Evolutionary conservation across 53 echinoderm and acorn worm species (phyloP), one percentile per base, ranked within the genome.

Genomic region (Echinometra lucunter): DNA sequence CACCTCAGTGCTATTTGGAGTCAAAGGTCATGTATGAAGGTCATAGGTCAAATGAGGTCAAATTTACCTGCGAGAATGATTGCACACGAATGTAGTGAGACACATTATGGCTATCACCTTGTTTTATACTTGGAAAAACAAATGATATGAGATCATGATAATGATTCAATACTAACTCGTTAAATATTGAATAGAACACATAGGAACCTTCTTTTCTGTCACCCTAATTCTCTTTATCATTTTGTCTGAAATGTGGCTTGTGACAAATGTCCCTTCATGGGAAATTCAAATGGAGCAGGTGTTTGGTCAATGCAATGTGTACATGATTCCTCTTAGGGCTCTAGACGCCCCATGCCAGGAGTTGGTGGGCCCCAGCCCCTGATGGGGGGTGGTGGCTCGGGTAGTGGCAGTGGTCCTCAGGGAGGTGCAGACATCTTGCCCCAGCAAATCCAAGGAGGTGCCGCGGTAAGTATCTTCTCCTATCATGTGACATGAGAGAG

Each of bases 341-440:
- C 93, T 80, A 93, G 55, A 42, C 93, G 93, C 80, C 82, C 93
- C 57, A 93, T 93, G 93, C 93, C 34, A 27, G 92, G 82, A 72
- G 92, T 74, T 72, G 92, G 93, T 93, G 93, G 93, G 57, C 93
- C 93, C 63, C 93, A 93, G 93, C 93, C 93, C 93, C 82, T 93
- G 80, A 93, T 93, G 93, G 93, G 92, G 74, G 92, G 81, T 40
- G 93, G 81, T 47, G 92, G 55, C 44, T 42, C 44, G 27, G 92
- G 91, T 37, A 67, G 47, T 66, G 53, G 53, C 13, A 75, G 92
- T 92, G 74, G 56, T 44, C 93, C 92, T 34, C 92, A 92, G 92
- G 74, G 82, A 19, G 93, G 93, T 78, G 58, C 47, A 78, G 93
- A 93, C 93, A 55, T 93, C 56, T 78, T 93, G 58, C 28, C 93